Percentiles rank a stretch among this genome's conserved stretches.
Evolutionary conservation across 1,140 invertebrate genomes (phyloP).

Genomic region (Monochamus saltuarius): DNA sequence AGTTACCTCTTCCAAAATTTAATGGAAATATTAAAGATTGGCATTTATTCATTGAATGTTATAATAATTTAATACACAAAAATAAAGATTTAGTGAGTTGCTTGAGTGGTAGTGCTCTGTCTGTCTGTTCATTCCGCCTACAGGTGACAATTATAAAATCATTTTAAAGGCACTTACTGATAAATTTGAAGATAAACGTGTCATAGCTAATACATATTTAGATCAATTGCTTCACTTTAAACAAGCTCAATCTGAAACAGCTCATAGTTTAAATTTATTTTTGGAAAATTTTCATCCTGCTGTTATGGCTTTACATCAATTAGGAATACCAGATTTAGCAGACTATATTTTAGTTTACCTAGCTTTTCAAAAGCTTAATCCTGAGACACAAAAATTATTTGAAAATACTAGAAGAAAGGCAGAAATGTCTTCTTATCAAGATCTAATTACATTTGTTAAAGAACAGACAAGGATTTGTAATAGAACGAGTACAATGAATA

Average conservation of each 20-base stretch:
- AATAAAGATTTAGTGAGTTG: slow-evolving; percentile 10
- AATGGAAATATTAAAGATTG: too few species aligned
- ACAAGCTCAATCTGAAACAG: not conserved
- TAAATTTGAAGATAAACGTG: slow-evolving; percentile 4
- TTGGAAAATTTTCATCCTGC: slow-evolving; percentile 12
- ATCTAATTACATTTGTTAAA: slow-evolving; percentile 10
- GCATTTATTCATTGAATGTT: not conserved
- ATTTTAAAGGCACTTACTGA: slow-evolving; percentile 1
- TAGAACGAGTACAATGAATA: too few species aligned
- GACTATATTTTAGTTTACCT: not conserved
- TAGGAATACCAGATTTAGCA: not conserved
- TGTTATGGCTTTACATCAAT: slow-evolving; percentile 3
- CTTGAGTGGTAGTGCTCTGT: slow-evolving; percentile 3
- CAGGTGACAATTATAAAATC: slow-evolving; percentile 5
- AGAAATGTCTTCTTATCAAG: slow-evolving; percentile 4
- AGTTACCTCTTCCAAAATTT: too few species aligned
- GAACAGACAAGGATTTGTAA: not conserved
- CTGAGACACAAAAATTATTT: not conserved
- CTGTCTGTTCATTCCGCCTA: slow-evolving; percentile 4
- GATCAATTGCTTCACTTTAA: not conserved
- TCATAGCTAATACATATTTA: slow-evolving; percentile 4
- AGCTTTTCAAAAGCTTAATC: slow-evolving; percentile 4
- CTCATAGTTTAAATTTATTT: slow-evolving; percentile 1
- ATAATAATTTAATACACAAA: slow-evolving; percentile 8
- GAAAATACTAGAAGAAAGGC: slow-evolving; percentile 2